Conservation (phyloP, 2,797 vertebrate genomes). For the Anguilla megastoma region DNA sequence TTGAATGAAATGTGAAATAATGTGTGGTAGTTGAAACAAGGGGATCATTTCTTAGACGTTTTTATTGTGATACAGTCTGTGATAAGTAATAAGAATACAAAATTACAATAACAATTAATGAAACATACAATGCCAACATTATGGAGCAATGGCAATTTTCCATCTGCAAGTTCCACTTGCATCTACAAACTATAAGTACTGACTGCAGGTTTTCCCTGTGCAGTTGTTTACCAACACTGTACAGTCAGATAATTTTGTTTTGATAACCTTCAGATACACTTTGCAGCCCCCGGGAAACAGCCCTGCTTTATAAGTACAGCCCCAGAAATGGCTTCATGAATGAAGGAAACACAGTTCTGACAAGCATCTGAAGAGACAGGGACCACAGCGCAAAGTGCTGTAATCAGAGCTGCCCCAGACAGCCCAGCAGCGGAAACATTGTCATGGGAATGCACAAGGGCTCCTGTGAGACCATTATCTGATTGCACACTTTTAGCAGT, state of each 20-base stretch:
- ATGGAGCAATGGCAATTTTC: neutral
- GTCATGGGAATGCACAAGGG: constrained; percentile 73
- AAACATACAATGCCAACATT: neutral
- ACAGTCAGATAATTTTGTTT: constrained; percentile 58
- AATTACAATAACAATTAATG: neutral
- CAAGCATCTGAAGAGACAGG: constrained; percentile 66
- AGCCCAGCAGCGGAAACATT: constrained; percentile 67
- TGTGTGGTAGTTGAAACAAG: neutral
- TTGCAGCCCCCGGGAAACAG: constrained; percentile 62
- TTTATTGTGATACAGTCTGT: neutral
- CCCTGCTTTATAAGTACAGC: constrained; percentile 58
- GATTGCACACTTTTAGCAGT: constrained; percentile 55
- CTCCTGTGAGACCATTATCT: constrained; percentile 62
- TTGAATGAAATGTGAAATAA: neutral
- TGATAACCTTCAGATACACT: constrained; percentile 64
- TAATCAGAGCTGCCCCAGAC: constrained; percentile 70
- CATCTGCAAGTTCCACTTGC: neutral
- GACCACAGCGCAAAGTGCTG: constrained; percentile 55
- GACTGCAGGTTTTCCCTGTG: neutral
- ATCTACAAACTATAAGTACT: neutral
- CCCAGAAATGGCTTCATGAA: constrained; percentile 48
- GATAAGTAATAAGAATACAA: neutral
- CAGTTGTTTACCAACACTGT: constrained; percentile 36
- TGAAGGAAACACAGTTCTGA: constrained; percentile 66
- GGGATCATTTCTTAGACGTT: neutral